These are phyloP conservation scores for Eumacrocentrus americanus DNA, from an alignment of 2,888 invertebrate species.

Conservation along the genomic window DNA sequence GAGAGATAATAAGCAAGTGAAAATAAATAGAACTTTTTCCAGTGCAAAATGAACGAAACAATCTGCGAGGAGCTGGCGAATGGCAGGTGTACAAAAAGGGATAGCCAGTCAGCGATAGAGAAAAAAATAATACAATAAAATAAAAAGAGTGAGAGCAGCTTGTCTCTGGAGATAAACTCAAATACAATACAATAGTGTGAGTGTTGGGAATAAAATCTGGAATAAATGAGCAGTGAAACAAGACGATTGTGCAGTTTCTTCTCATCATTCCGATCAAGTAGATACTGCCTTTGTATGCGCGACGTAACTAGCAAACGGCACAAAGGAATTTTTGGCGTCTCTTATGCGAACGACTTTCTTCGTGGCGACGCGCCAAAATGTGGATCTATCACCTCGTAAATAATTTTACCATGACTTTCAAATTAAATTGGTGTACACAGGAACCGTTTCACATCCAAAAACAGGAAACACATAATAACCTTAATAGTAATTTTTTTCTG, in stretches of 20 bases:
- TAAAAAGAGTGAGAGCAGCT: not conserved
- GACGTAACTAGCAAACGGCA: not conserved
- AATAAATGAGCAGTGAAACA: not conserved
- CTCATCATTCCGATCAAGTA: not conserved
- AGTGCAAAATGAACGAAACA: constrained; percentile 1
- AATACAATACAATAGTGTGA: too few relatives aligned
- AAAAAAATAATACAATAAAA: not conserved
- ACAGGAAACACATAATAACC: too few relatives aligned
- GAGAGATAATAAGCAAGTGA: constrained; percentile 7
- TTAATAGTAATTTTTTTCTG: too few relatives aligned
- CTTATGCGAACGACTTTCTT: constrained; percentile 25
- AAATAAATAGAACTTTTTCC: not conserved
- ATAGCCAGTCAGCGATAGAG: not conserved
- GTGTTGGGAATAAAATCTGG: not conserved
- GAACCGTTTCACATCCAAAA: constrained; percentile 17
- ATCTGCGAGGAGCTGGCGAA: not conserved
- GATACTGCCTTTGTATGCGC: not conserved
- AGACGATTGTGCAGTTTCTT: not conserved
- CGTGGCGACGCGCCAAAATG: constrained; percentile 48
- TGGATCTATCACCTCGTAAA: constrained; percentile 54
- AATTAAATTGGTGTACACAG: constrained; percentile 13
- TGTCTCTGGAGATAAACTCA: not conserved
- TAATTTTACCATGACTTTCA: constrained; percentile 41
- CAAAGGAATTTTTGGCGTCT: constrained; percentile 4
- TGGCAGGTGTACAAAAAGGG: constrained; percentile 1